Conservation (phyloP, 2,797 vertebrate species). For the Dendrocincla tyrannina region DNA sequence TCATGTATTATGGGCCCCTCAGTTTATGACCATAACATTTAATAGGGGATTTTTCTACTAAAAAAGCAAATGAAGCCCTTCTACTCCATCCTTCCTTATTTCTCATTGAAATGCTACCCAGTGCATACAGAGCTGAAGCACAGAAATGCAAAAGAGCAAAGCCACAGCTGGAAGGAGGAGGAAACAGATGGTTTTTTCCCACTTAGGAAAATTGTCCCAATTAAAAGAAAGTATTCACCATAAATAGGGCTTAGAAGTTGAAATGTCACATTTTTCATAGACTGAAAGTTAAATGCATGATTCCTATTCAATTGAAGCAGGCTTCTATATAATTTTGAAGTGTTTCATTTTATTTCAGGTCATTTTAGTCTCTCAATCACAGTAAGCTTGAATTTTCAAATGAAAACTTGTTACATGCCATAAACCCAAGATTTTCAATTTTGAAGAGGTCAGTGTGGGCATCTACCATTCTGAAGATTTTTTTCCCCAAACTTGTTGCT, state of each 20-base stretch:
- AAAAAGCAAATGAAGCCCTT: neutral
- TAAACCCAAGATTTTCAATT: slow-evolving; percentile 45
- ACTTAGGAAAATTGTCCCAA: slow-evolving; percentile 51
- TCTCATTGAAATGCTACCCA: slow-evolving; percentile 15
- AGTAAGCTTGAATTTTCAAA: slow-evolving; percentile 7
- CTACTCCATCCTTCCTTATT: neutral
- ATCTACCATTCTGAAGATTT: neutral
- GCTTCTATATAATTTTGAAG: slow-evolving; percentile 46
- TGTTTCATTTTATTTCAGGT: slow-evolving; percentile 16
- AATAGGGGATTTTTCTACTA: neutral
- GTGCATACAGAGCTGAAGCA: neutral
- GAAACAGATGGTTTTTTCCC: slow-evolving; percentile 44
- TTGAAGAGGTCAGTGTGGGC: neutral
- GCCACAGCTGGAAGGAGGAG: slow-evolving; percentile 38
- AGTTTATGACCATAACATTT: slow-evolving; percentile 12
- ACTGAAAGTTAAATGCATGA: slow-evolving; percentile 2
- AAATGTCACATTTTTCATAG: slow-evolving; percentile 44
- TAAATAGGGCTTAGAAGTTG: slow-evolving; percentile 40
- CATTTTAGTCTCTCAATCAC: slow-evolving; percentile 20
- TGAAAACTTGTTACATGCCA: neutral
- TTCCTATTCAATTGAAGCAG: slow-evolving; percentile 24
- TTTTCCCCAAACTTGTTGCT: neutral
- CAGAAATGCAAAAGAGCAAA: slow-evolving; percentile 9
- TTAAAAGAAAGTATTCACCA: slow-evolving; percentile 44
- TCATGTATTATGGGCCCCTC: neutral